phyloP scores from a whole-genome alignment of 1,140 invertebrate species.

The Leptopilina clavipes region DNA sequence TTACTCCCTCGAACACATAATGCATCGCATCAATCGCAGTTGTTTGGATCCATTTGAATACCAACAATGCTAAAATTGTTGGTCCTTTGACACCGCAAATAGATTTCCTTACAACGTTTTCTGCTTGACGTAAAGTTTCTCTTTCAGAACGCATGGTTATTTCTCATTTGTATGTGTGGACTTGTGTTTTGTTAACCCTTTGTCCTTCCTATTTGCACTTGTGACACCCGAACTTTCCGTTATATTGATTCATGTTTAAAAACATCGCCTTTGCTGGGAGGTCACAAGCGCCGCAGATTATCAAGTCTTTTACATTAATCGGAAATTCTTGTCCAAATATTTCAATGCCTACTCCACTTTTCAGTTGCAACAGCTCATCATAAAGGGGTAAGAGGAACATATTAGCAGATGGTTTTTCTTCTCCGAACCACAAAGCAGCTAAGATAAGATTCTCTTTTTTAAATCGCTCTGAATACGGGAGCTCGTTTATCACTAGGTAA shows the following conservation, averaged over 20 bases:
- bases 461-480: no score
- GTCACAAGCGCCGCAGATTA: slow-evolving; percentile 37
- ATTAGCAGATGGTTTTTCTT: slow-evolving; percentile 43
- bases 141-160: neutral
- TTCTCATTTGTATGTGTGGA: neutral
- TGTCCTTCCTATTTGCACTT: slow-evolving; percentile 29
- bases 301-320: slow-evolving; percentile 7
- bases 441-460: no score
- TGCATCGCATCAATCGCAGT: neutral
- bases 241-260: no score
- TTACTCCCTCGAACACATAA: neutral
- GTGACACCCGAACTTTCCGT: no score
- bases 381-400: slow-evolving; percentile 40
- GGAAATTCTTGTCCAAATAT: neutral
- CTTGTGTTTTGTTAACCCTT: neutral
- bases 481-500: slow-evolving; percentile 52
- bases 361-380: slow-evolving; percentile 39
- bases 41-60: neutral
- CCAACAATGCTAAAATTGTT: neutral
- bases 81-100: neutral
- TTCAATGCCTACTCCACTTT: slow-evolving; percentile 38
- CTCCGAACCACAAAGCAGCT: slow-evolving; percentile 51
- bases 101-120: neutral
- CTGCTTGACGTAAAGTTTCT: neutral
- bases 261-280: slow-evolving; percentile 37